phyloP scores from a whole-genome alignment of 1,140 invertebrate species.

The Neuroterus valhalla region DNA sequence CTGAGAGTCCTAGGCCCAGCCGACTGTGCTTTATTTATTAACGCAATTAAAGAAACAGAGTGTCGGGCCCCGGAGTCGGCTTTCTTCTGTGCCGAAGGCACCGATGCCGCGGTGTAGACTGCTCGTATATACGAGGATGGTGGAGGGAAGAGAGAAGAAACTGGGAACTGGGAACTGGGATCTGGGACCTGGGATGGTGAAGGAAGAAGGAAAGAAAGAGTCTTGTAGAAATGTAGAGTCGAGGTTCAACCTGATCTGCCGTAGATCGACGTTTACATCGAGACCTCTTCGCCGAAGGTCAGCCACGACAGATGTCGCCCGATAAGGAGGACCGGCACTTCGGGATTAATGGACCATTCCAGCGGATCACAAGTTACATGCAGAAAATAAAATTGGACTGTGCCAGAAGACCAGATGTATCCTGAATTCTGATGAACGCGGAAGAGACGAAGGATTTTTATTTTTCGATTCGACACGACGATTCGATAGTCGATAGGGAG shows the following conservation, averaged over 20 bases:
- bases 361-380: neutral
- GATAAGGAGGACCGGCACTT: constrained; percentile 39
- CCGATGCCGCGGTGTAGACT: constrained; percentile 50
- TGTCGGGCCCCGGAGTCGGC: constrained; percentile 62
- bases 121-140: constrained; percentile 47
- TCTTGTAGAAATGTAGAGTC: neutral
- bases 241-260: constrained; percentile 45
- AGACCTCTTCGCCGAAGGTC: constrained; percentile 51
- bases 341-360: constrained; percentile 37
- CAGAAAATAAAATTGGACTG: neutral
- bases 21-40: constrained; percentile 73
- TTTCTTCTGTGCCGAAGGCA: constrained; percentile 62
- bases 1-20: constrained; percentile 49
- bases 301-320: constrained; percentile 45
- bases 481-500: neutral
- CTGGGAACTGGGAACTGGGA: constrained; percentile 18
- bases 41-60: constrained; percentile 74
- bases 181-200: constrained; percentile 1
- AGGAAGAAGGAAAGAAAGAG: constrained; percentile 24
- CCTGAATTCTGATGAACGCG: constrained; percentile 5
- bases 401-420: neutral
- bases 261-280: constrained; percentile 55
- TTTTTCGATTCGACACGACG: neutral
- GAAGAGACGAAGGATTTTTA: neutral
- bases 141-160: constrained; percentile 33